These are phyloP conservation scores for Ethmia dodecea DNA, from an alignment of 2,888 invertebrate genomes.

Conservation along the genomic window DNA sequence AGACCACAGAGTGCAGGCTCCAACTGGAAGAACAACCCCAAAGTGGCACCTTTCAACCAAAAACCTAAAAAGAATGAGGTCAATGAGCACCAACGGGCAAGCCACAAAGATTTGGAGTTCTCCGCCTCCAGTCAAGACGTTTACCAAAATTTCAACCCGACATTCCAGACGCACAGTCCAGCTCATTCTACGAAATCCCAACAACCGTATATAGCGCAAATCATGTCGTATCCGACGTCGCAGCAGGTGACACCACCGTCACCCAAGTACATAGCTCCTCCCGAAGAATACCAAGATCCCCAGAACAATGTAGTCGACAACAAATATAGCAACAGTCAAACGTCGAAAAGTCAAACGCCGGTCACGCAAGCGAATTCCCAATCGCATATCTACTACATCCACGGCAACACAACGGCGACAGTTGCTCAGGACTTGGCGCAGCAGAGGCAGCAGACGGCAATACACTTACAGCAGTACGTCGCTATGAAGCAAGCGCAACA, in stretches of 20 bases:
- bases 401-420: constrained; percentile 48
- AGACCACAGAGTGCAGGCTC: constrained; percentile 64
- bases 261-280: constrained; percentile 66
- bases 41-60: constrained; percentile 59
- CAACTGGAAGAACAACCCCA: constrained; percentile 65
- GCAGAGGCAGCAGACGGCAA: constrained; percentile 68
- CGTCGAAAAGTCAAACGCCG: constrained; percentile 26
- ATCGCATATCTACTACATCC: constrained; percentile 65
- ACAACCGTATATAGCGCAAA: constrained; percentile 70
- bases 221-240: constrained; percentile 65
- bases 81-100: constrained; percentile 46
- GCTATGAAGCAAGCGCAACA: constrained; percentile 76
- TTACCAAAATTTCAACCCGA: constrained; percentile 70
- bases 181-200: constrained; percentile 59
- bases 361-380: constrained; percentile 41
- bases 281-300: constrained; percentile 69
- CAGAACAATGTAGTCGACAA: constrained; percentile 52
- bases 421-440: constrained; percentile 56
- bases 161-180: constrained; percentile 74
- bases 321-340: constrained; percentile 36
- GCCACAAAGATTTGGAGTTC: constrained; percentile 41
- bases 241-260: constrained; percentile 68
- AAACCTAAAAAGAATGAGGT: constrained; percentile 57
- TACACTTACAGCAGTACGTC: constrained; percentile 70
- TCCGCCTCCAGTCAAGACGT: constrained; percentile 47